Percentiles rank a stretch among this genome's conserved stretches.
phyloP scores from a whole-genome alignment of 2,113 vertebrate genomes.

The Proterorhinus semilunaris region DNA sequence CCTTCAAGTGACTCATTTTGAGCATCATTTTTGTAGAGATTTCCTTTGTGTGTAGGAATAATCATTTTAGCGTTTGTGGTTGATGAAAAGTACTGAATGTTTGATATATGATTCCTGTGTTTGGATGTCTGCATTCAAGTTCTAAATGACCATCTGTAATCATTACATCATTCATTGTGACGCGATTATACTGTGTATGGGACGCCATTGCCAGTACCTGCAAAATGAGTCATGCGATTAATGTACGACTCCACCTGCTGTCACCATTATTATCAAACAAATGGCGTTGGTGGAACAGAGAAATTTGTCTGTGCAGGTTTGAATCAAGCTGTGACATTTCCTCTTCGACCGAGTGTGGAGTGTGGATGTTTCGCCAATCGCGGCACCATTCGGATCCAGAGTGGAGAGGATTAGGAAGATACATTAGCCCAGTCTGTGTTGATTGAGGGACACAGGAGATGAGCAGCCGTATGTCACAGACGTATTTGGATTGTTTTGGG shows the following conservation, averaged over 20 bases:
- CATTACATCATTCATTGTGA: no score
- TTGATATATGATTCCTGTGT: no score
- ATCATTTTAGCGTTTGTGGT: no score
- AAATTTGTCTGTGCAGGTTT: constrained; percentile 43
- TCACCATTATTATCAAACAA: constrained; percentile 10
- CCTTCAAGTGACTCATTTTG: no score
- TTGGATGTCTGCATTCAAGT: no score
- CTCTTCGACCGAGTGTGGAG: constrained; percentile 21
- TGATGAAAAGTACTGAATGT: no score
- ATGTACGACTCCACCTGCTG: constrained; percentile 18
- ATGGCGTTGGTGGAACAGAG: constrained; percentile 33
- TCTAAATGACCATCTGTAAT: no score
- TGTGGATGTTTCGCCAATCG: constrained; percentile 33
- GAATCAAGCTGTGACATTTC: constrained; percentile 41
- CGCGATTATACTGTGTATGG: no score
- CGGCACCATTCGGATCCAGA: constrained; percentile 36
- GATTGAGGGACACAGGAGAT: constrained; percentile 59
- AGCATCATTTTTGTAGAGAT: no score
- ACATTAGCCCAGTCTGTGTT: constrained; percentile 64
- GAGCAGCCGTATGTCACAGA: constrained; percentile 57
- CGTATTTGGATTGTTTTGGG: constrained; percentile 42
- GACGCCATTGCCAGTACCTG: no score
- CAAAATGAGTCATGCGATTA: no score
- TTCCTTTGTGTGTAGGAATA: no score
- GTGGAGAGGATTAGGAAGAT: constrained; percentile 55